Base-by-base conservation (phyloP, 1,140 invertebrate genomes). In the Lasioglossum albipes region DNA sequence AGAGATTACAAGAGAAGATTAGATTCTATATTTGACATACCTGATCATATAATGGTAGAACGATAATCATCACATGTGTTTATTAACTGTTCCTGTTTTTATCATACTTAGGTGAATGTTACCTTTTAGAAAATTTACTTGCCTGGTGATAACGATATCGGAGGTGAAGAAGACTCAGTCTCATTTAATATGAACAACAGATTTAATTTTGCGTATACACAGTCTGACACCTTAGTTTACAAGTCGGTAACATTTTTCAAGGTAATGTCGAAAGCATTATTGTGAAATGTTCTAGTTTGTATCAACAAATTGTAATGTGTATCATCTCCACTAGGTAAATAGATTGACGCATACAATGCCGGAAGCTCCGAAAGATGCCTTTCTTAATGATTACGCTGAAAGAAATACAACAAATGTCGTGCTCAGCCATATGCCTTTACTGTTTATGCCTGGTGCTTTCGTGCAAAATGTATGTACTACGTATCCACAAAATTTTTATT, bases 71-170 rank as follows among this genome's bases (percentile, higher is more conserved):
- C 2, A 2, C 59, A 41, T 68, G 22, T 16, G 41, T 76, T n/a
- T 31, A 4, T 10, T 36, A 20, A 74, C 62, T 68, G 2, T 67
- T 77, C 6, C n/a, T 52, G 9, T 73, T 36, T 27, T 70, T 70
- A 2, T 10, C 64, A 52, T 57, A 16, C 69, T 54, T 72, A 16
- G 27, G 49, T 3, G 27, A 72, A 57, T 64, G 61, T 75, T 89
- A 69, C 81, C 61, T 75, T 94, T 65, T 90, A 97, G 97, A 95
- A 95, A 92, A 95, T 99, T 75, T 98, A 96, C 94, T 92, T 99
- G 79, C 97, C 98, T 57, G 98, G 98, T 27, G 98, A 99, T 91
- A 99, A 99, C 94, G 98, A 99, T 90, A 97, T 99, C 85, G 98
- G 98, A 36, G 98, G 98, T 41, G 98, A 99, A 93, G 95, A 95